Conservation (phyloP, 2,888 invertebrate species). For the Xanthorhoe spadicearia region DNA sequence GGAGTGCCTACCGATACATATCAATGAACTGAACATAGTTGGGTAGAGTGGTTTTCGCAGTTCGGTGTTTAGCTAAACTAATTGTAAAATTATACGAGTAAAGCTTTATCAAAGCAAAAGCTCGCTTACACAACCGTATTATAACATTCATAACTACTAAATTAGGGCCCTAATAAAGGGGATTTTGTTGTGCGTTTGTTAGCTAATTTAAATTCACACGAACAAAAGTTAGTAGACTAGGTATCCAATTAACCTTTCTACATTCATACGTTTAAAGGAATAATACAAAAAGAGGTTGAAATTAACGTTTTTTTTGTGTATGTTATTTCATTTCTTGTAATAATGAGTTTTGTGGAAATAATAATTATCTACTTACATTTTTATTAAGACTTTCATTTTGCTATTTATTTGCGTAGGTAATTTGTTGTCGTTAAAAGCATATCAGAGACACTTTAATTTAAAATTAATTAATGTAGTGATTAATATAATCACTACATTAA, state of each 20-base stretch:
- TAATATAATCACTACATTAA: too few species aligned
- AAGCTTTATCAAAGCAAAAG: conserved; percentile 16
- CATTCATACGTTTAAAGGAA: not conserved
- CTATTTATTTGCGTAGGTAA: too few species aligned
- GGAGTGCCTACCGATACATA: too few species aligned
- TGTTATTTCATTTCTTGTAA: too few species aligned
- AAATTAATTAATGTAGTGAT: too few species aligned
- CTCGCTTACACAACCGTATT: conserved; percentile 18
- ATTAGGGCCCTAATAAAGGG: conserved; percentile 16
- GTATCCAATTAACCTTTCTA: not conserved
- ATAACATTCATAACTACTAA: conserved; percentile 14
- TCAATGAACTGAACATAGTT: too few species aligned
- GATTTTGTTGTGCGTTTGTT: conserved; percentile 7
- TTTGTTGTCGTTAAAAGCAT: too few species aligned
- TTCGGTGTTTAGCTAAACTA: conserved; percentile 10
- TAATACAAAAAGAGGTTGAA: not conserved
- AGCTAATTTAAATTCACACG: conserved; percentile 10
- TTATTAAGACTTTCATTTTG: too few species aligned
- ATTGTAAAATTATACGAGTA: conserved; percentile 18
- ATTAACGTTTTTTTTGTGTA: not conserved
- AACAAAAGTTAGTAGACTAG: conserved; percentile 12
- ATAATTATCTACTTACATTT: too few species aligned
- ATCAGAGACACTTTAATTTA: too few species aligned
- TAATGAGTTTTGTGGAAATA: too few species aligned
- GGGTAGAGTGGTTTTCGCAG: not conserved